Evolutionary conservation across 2,888 invertebrate genomes (phyloP).

Genomic region (Embidobia sp.): DNA sequence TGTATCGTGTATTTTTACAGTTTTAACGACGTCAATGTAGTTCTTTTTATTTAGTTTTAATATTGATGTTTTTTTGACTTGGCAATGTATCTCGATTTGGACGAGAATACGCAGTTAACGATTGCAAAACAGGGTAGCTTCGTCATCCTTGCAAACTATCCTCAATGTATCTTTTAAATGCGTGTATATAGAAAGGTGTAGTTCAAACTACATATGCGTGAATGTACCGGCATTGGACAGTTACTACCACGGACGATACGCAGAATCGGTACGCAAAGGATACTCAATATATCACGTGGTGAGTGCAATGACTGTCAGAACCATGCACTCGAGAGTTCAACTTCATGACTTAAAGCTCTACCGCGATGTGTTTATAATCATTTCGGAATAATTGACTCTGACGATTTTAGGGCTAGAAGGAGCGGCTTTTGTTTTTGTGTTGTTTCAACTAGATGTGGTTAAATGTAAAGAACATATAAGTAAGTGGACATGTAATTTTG

Average conservation of each 20-base stretch:
- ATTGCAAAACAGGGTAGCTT: conserved; percentile 74
- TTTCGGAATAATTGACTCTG: conserved; percentile 23
- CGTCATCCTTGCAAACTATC: conserved; percentile 78
- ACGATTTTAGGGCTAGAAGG: no score
- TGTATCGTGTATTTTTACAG: conserved; percentile 19
- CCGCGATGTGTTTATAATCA: conserved; percentile 43
- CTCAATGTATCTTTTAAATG: conserved; percentile 55
- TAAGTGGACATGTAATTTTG: no score
- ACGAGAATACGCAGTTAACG: conserved; percentile 74
- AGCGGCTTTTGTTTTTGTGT: no score
- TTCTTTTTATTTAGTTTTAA: conserved; percentile 43
- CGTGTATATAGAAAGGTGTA: conserved; percentile 40
- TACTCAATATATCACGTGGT: conserved; percentile 67
- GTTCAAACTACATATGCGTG: conserved; percentile 32
- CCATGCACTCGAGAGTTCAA: conserved; percentile 59
- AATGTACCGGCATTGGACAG: conserved; percentile 34
- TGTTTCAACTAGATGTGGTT: no score
- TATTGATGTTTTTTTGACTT: conserved; percentile 61
- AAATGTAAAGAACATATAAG: no score
- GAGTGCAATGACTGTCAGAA: conserved; percentile 69
- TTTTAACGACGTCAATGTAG: conserved; percentile 49
- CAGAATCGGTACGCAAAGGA: conserved; percentile 47
- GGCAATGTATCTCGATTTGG: conserved; percentile 63
- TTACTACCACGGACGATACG: conserved; percentile 37
- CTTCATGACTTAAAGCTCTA: conserved; percentile 42